phyloP scores from a whole-genome alignment of 2,797 vertebrate genomes.

The Gymnothorax javanicus region DNA sequence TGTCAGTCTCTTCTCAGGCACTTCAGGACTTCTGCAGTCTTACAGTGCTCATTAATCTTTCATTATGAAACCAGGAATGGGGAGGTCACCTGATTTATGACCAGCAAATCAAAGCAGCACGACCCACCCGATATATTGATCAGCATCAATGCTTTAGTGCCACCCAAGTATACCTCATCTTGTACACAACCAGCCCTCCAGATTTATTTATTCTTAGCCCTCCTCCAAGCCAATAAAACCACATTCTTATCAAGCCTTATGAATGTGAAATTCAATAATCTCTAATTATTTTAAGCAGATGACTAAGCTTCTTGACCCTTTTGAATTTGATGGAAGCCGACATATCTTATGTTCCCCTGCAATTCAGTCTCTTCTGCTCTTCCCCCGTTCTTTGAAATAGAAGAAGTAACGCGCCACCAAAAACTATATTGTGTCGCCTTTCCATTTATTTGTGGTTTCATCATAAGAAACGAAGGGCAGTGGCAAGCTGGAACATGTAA shows the following conservation, averaged over 20 bases:
- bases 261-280: background rate
- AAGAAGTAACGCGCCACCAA: background rate
- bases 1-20: slow-evolving; percentile 6
- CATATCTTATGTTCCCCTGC: background rate
- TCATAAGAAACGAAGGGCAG: background rate
- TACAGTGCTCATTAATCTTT: slow-evolving; percentile 16
- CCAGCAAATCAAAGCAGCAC: background rate
- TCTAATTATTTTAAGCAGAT: slow-evolving; percentile 3
- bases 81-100: slow-evolving; percentile 6
- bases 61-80: slow-evolving; percentile 3
- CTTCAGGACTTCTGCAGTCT: background rate
- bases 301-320: background rate
- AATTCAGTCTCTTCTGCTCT: background rate
- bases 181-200: background rate
- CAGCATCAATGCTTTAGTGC: slow-evolving; percentile 8
- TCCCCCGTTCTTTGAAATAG: background rate
- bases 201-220: background rate
- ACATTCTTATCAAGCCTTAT: slow-evolving; percentile 5
- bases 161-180: background rate
- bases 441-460: background rate
- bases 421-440: background rate
- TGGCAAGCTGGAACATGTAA: background rate
- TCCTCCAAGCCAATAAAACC: background rate
- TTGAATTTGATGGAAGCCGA: background rate
- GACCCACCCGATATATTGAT: background rate